phyloP scores from a whole-genome alignment of 1,140 invertebrate genomes.

The Aphaenogaster rudis region DNA sequence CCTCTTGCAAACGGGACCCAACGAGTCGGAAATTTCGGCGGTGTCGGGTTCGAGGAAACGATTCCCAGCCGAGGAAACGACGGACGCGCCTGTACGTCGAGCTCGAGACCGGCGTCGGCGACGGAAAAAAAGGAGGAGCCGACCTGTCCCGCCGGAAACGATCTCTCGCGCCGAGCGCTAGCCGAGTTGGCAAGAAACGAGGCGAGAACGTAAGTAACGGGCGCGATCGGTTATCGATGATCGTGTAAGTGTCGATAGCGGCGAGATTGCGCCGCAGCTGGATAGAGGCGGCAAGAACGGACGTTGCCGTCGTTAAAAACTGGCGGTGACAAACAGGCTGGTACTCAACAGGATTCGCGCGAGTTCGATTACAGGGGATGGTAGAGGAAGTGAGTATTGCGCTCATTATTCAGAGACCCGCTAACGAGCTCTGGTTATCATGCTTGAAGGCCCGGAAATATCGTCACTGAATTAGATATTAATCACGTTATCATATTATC shows the following conservation, averaged over 20 bases:
- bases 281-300: conserved; percentile 21
- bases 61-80: background rate
- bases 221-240: conserved; percentile 53
- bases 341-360: background rate
- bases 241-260: conserved; percentile 53
- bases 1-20: conserved; percentile 41
- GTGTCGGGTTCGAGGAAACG: conserved; percentile 25
- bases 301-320: conserved; percentile 39
- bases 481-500: background rate
- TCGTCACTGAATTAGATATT: conserved; percentile 21
- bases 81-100: conserved; percentile 20
- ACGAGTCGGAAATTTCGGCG: conserved; percentile 43
- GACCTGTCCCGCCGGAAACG: background rate
- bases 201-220: conserved; percentile 35
- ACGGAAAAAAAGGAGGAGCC: background rate
- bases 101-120: background rate
- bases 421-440: background rate
- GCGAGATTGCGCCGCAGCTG: conserved; percentile 37
- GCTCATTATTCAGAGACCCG: conserved; percentile 3
- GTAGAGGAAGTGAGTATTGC: background rate
- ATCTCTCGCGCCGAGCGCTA: conserved; percentile 34
- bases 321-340: conserved; percentile 35
- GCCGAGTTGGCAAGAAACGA: conserved; percentile 42
- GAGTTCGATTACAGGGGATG: conserved; percentile 11
- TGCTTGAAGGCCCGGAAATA: conserved; percentile 13